A percentile compares a stretch with the other conserved stretches of the same genome.
Conservation (phyloP, 1,140 invertebrate species). For the Linepithema humile region DNA sequence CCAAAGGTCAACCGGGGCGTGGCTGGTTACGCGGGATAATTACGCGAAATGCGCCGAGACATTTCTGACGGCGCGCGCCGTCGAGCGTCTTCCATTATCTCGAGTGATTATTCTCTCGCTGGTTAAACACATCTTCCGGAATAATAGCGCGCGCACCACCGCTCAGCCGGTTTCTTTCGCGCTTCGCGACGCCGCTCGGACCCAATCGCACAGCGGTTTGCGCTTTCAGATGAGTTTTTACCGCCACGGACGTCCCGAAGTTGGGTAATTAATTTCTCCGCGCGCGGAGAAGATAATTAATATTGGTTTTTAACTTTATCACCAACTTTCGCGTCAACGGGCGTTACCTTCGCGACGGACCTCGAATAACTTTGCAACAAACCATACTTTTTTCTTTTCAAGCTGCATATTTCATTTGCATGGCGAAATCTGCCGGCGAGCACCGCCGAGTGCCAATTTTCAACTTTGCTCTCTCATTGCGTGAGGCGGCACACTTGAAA, state of each 20-base stretch:
- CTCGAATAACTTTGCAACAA: neutral
- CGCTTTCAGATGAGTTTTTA: neutral
- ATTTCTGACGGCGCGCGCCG: neutral
- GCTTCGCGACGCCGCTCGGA: neutral
- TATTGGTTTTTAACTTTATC: constrained; percentile 11
- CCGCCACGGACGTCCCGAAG: neutral
- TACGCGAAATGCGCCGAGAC: neutral
- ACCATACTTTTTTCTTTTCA: too few relatives aligned
- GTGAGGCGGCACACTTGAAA: neutral
- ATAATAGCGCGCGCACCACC: neutral
- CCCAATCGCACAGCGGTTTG: neutral
- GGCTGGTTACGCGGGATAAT: neutral
- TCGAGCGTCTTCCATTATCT: neutral
- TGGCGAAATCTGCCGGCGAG: neutral
- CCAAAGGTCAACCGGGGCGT: constrained; percentile 8
- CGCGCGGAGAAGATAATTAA: neutral
- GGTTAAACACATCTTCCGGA: neutral
- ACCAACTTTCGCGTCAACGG: neutral
- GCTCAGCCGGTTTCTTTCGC: neutral
- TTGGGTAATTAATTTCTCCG: neutral
- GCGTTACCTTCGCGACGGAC: neutral
- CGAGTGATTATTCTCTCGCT: neutral
- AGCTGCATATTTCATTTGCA: too few relatives aligned
- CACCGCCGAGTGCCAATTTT: neutral
- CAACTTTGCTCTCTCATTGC: neutral